A percentile compares a stretch with the other conserved stretches of the same genome.
These are phyloP conservation scores for Entomyzon cyanotis DNA, from an alignment of 2,113 vertebrate species.

Conservation along the genomic window DNA sequence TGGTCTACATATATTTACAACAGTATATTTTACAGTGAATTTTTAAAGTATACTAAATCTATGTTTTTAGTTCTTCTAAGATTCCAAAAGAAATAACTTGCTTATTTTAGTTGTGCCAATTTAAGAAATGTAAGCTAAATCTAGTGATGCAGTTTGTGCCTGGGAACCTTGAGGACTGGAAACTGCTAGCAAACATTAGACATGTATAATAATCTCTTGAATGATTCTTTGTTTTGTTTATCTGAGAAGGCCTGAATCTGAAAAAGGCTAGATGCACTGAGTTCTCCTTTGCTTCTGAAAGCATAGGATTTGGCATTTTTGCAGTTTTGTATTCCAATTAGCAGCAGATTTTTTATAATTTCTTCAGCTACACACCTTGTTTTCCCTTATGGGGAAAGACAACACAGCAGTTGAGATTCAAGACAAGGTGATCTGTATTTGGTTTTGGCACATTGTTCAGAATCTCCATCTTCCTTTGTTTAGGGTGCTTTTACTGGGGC, in stretches of 20 bases:
- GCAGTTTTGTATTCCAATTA: background rate
- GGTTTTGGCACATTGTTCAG: background rate
- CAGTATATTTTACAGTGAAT: background rate
- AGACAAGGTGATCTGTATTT: background rate
- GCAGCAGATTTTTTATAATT: background rate
- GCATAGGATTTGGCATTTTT: background rate
- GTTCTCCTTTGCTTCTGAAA: background rate
- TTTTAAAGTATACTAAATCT: background rate
- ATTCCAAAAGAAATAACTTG: constrained; percentile 11
- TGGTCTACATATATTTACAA: background rate
- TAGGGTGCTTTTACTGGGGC: background rate
- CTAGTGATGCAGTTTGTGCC: background rate
- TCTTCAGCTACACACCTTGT: background rate
- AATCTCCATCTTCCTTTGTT: background rate
- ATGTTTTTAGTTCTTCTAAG: background rate
- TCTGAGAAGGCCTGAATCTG: background rate
- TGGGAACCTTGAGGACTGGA: constrained; percentile 12
- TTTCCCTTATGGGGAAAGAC: background rate
- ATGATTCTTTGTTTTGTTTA: background rate
- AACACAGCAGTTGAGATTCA: background rate
- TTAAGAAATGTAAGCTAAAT: constrained; percentile 25
- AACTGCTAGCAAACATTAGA: background rate
- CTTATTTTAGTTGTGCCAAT: constrained; percentile 17
- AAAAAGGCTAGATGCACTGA: background rate
- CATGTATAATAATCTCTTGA: background rate